Conservation (phyloP, 1,140 invertebrate species). For the Heterodera carotae region DNA sequence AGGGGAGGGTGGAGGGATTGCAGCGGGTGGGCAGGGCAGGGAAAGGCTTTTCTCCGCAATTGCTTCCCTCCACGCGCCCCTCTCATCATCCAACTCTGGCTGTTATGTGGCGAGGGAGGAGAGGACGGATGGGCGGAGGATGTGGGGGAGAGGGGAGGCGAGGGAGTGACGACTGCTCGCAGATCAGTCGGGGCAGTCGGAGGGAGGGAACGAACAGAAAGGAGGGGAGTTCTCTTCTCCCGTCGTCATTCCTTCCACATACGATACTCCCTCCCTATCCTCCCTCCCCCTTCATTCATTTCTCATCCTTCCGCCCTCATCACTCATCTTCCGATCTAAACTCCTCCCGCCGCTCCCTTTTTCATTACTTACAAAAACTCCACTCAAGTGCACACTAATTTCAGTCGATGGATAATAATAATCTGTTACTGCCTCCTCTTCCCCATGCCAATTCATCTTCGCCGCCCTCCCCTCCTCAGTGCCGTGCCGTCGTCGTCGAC, state of each 20-base stretch:
- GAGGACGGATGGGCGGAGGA: conserved; percentile 3
- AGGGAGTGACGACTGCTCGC: conserved; percentile 8
- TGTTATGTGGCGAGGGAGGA: neutral
- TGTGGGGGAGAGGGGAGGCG: neutral
- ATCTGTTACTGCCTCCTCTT: neutral
- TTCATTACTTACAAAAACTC: conserved; percentile 6
- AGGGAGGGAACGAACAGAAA: neutral
- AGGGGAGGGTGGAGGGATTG: neutral
- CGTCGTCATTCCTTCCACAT: neutral
- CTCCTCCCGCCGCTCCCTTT: neutral
- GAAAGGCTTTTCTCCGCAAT: neutral
- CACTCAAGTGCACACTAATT: neutral
- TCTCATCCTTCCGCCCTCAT: conserved; percentile 20
- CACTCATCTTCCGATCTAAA: conserved; percentile 28
- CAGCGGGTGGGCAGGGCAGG: neutral
- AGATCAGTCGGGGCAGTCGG: conserved; percentile 4
- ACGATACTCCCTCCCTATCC: conserved; percentile 12
- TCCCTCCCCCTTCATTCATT: neutral
- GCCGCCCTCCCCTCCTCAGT: neutral
- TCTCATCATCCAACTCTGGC: neutral
- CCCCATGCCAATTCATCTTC: neutral
- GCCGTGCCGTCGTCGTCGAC: conserved; percentile 43
- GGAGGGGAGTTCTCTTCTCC: neutral
- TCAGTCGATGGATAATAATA: neutral
- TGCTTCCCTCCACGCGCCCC: neutral